Base-by-base conservation (phyloP, 2,797 vertebrate species). In the Antrozous pallidus region DNA sequence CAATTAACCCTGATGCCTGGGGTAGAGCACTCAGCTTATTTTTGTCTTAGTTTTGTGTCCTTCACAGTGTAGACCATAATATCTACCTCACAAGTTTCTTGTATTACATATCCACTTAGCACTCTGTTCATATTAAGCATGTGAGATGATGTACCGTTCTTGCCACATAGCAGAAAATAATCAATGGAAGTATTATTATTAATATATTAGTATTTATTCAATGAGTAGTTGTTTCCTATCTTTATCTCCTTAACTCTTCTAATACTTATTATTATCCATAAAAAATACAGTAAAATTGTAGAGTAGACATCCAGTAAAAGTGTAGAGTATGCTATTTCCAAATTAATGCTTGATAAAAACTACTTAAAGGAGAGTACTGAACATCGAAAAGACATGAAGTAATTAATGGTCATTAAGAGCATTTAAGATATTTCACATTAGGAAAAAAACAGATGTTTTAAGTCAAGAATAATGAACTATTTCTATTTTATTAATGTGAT, bases 401-500 rank as follows among this genome's bases (percentile, higher is more conserved):
- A 56, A 56, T 38, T 86, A 56, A 56, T 38, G 47, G 12, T 78
- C 74, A 94, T 16, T 91, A 47, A 95, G 61, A 87, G 0, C 40
- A n/a, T 16, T 67, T 40, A 79, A 84, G 91, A 71, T 85, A 77
- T 54, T 94, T 89, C 71, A 95, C n/a, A 85, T 93, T 89, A 94
- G 54, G 82, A 78, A 77, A 83, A 42, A 42, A 92, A 73, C 36
- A 54, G n/a, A 56, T 83, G 47, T 91, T 90, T 89, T 77, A 51
- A 92, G 49, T 83, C n/a, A 77, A 87, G 45, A 49, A 79, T 67
- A 80, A 33, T 28, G 24, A 93, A 86, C 51, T 71, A 70, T 87
- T 94, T 82, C 71, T 83, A 38, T 92, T 94, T 94, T 94, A 93
- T 89, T 96, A 85, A 79, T 87, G 67, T 51, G 65, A 81, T 88